Percentiles rank a stretch among this genome's conserved stretches.
Conservation (phyloP, 2,113 vertebrate species). For the Hirundichthys speculiger region DNA sequence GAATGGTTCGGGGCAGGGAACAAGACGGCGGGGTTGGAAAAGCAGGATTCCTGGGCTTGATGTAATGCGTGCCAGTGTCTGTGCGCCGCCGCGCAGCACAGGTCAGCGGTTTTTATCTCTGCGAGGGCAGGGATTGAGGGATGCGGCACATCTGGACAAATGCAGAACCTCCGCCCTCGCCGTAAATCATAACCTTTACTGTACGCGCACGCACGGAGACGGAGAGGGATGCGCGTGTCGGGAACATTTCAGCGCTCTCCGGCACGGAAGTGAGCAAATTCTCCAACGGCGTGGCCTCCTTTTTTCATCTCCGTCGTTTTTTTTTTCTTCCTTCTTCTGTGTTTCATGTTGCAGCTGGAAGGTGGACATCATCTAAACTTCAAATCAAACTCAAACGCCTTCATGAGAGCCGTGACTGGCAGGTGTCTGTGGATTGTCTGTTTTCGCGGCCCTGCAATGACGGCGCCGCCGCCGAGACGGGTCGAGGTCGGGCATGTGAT, state of each 20-base stretch:
- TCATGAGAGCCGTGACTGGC: not conserved
- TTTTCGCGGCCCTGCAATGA: not conserved
- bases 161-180: constrained; percentile 59
- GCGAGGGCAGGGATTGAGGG: constrained; percentile 69
- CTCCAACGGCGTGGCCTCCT: not conserved
- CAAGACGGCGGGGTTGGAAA: constrained; percentile 42
- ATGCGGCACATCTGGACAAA: constrained; percentile 80
- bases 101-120: constrained; percentile 77
- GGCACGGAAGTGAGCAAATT: constrained; percentile 16
- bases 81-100: constrained; percentile 59
- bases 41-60: constrained; percentile 72
- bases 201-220: constrained; percentile 48
- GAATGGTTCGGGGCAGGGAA: constrained; percentile 65
- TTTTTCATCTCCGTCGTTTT: constrained; percentile 16
- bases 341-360: constrained; percentile 11
- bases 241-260: constrained; percentile 40
- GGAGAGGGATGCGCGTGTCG: constrained; percentile 45
- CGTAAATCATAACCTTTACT: constrained; percentile 71
- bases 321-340: constrained; percentile 3
- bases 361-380: constrained; percentile 24
- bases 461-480: not conserved
- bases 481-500: constrained; percentile 22
- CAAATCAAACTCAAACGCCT: constrained; percentile 11
- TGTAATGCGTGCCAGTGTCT: constrained; percentile 77
- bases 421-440: not conserved